Percentiles rank a stretch among this genome's conserved stretches.
Conservation (phyloP, 2,113 vertebrate species). For the Oplegnathus fasciatus region DNA sequence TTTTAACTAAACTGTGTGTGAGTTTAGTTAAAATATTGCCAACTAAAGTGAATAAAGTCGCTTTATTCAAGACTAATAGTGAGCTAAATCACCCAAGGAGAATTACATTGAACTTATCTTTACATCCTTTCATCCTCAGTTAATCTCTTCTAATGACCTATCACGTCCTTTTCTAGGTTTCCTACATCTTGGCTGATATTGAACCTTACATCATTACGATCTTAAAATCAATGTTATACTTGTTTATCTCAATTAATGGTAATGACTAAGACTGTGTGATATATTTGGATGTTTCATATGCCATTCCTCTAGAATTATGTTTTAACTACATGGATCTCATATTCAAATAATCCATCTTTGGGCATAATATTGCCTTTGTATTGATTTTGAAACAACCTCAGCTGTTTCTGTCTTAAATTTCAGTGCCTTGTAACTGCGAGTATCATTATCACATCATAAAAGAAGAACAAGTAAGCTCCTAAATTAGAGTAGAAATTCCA, state of each 20-base stretch:
- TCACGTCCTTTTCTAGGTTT: no score
- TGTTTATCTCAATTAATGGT: background rate
- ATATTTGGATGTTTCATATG: background rate
- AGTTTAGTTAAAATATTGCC: no score
- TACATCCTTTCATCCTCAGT: background rate
- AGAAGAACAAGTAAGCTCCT: background rate
- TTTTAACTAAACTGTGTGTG: conserved; percentile 8
- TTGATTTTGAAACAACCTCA: background rate
- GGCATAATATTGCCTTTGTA: background rate
- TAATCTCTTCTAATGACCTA: background rate
- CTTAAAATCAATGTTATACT: background rate
- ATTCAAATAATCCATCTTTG: background rate
- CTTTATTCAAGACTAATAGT: background rate
- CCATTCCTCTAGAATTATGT: no score
- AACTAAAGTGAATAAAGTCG: no score
- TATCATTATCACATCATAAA: conserved; percentile 5
- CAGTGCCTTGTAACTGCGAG: background rate
- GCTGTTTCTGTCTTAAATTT: background rate
- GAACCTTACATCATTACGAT: background rate
- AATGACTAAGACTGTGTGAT: background rate
- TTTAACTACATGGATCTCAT: background rate
- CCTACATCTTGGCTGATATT: background rate
- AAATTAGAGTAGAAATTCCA: background rate
- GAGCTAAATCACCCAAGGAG: background rate
- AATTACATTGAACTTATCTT: background rate